Evolutionary conservation across 2,113 vertebrate genomes (phyloP).

Genomic region (Microcebus ravelobensis): DNA sequence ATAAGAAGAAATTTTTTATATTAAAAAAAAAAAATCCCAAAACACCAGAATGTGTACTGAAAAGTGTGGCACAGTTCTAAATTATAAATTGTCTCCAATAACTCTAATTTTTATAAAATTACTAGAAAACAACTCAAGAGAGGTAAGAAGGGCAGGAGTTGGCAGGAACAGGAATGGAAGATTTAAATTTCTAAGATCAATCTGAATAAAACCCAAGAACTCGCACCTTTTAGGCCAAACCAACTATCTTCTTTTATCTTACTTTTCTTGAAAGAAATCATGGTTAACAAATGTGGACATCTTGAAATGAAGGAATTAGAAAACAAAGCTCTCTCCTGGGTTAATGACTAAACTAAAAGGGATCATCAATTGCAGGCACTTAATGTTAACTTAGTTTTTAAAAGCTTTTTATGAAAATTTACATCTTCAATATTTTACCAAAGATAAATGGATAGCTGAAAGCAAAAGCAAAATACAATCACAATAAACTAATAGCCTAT

Average conservation of each 20-base stretch:
- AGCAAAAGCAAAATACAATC: not conserved
- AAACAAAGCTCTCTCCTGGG: not conserved
- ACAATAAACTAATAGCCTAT: not conserved
- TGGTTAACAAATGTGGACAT: not conserved
- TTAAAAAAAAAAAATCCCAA: not conserved
- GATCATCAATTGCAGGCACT: not conserved
- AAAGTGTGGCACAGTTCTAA: not conserved
- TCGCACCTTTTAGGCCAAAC: not conserved
- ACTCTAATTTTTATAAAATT: slow-evolving; percentile 28
- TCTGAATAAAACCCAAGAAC: slow-evolving; percentile 46
- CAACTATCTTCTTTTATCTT: not conserved
- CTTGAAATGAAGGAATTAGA: not conserved
- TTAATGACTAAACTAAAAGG: slow-evolving; percentile 36
- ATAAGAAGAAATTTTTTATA: no score
- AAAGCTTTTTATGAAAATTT: not conserved
- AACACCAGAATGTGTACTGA: not conserved
- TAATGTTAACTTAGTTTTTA: not conserved
- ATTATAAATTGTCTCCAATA: not conserved
- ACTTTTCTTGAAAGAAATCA: slow-evolving; percentile 31
- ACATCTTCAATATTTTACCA: slow-evolving; percentile 44
- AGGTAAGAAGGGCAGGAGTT: not conserved
- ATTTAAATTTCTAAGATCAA: slow-evolving; percentile 21
- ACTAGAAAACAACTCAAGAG: not conserved
- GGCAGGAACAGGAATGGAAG: not conserved
- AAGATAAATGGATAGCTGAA: not conserved